Evolutionary conservation across 2,113 vertebrate species (phyloP).

Genomic region (Rhinichthys klamathensis): DNA sequence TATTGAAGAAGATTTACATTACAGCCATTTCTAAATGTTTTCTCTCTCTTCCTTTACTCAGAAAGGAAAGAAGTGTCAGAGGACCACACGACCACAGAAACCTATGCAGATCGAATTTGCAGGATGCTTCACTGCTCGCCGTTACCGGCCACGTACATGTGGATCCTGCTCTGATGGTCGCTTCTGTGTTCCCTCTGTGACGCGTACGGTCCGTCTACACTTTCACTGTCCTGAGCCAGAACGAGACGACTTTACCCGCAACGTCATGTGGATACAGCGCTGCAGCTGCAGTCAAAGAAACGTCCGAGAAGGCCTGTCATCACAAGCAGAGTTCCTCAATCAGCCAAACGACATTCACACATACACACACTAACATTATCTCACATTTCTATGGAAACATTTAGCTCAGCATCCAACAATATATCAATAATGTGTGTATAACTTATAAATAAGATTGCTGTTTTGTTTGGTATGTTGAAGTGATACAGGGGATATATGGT

Average conservation of each 20-base stretch:
- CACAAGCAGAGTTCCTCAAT: constrained; percentile 46
- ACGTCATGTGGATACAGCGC: constrained; percentile 64
- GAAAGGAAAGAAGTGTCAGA: constrained; percentile 64
- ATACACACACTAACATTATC: constrained; percentile 52
- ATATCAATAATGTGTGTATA: not conserved
- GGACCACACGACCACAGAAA: constrained; percentile 50
- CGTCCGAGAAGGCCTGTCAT: constrained; percentile 17
- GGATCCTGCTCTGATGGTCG: constrained; percentile 62
- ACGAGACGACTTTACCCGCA: constrained; percentile 57
- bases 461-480: not conserved
- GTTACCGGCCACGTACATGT: constrained; percentile 60
- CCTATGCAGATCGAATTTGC: constrained; percentile 54
- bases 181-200: constrained; percentile 61
- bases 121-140: constrained; percentile 60
- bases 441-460: no score
- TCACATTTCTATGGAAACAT: not conserved
- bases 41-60: constrained; percentile 17
- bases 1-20: not conserved
- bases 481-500: not conserved
- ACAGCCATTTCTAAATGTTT: not conserved
- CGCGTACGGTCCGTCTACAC: constrained; percentile 60
- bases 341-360: constrained; percentile 68
- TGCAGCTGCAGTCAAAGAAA: constrained; percentile 62
- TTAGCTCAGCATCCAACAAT: not conserved
- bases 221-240: constrained; percentile 61